Evolutionary conservation across 2,113 vertebrate genomes (phyloP).

Genomic region (Dicrurus megarhynchus): DNA sequence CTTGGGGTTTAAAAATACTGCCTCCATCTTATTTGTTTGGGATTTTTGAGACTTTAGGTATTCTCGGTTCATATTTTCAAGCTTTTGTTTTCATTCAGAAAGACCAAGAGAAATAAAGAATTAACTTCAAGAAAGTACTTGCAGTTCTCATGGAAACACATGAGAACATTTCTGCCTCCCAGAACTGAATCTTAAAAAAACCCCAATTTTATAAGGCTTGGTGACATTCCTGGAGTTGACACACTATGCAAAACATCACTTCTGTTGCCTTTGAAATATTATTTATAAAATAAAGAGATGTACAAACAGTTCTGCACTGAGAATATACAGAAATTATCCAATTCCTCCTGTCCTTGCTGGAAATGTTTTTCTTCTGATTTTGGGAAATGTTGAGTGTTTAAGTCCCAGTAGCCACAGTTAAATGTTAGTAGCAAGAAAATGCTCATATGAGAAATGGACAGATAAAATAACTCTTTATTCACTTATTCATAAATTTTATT

Average conservation of each 20-base stretch:
- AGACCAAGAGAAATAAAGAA: neutral
- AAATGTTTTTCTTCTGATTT: neutral
- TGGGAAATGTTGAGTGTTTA: neutral
- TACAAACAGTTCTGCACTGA: neutral
- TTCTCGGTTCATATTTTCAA: neutral
- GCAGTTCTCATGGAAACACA: conserved; percentile 48
- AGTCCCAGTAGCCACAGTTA: neutral
- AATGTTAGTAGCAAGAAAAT: neutral
- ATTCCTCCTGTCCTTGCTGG: neutral
- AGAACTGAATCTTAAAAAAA: neutral
- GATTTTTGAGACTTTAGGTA: neutral
- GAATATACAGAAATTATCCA: neutral
- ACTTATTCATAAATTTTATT: neutral
- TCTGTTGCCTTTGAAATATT: neutral
- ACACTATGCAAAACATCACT: neutral
- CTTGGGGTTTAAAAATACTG: neutral
- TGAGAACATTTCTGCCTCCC: neutral
- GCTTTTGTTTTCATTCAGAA: conserved; percentile 31
- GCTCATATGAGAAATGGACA: neutral
- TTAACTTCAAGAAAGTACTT: conserved; percentile 12
- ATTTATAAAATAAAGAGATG: neutral
- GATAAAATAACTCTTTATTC: neutral
- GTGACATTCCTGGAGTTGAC: neutral
- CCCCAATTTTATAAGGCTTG: neutral
- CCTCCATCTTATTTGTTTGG: neutral